A percentile compares a stretch with the other conserved stretches of the same genome.
These are phyloP conservation scores for Drosophila persimilis DNA, from an alignment of 1,140 invertebrate species.

Conservation along the genomic window DNA sequence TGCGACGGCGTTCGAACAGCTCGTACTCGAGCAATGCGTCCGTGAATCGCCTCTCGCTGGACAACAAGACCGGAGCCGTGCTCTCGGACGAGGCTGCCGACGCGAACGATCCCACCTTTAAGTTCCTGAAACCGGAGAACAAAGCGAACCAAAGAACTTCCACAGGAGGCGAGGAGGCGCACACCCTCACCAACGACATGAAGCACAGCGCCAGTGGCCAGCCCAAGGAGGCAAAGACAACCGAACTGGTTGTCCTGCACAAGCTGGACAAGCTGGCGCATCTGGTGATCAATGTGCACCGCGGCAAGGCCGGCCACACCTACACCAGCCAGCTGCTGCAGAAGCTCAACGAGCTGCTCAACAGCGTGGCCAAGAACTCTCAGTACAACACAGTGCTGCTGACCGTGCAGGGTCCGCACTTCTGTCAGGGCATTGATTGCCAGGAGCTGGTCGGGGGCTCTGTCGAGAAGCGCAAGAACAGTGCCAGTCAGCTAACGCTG, in stretches of 20 bases:
- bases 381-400: constrained; percentile 87
- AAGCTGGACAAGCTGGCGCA: constrained; percentile 87
- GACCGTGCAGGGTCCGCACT: constrained; percentile 85
- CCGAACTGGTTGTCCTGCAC: constrained; percentile 84
- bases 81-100: constrained; percentile 60
- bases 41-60: constrained; percentile 80
- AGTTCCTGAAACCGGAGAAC: constrained; percentile 70
- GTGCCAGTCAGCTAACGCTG: constrained; percentile 85
- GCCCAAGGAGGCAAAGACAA: constrained; percentile 30
- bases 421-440: constrained; percentile 90
- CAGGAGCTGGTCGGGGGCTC: constrained; percentile 85
- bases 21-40: constrained; percentile 90
- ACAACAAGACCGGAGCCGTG: constrained; percentile 44
- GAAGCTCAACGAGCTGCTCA: constrained; percentile 86
- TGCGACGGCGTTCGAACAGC: constrained; percentile 91
- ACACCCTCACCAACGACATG: constrained; percentile 66
- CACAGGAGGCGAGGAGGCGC: constrained; percentile 27
- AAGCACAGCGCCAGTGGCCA: constrained; percentile 32
- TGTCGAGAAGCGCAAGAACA: constrained; percentile 85
- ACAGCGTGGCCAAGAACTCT: constrained; percentile 85
- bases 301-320: constrained; percentile 85
- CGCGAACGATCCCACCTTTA: constrained; percentile 56
- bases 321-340: constrained; percentile 86
- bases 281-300: constrained; percentile 85
- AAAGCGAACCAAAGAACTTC: constrained; percentile 70